Evolutionary conservation across 2,888 invertebrate genomes (phyloP), one percentile per base, ranked within the genome.

Genomic region (Drosophila leonis): DNA sequence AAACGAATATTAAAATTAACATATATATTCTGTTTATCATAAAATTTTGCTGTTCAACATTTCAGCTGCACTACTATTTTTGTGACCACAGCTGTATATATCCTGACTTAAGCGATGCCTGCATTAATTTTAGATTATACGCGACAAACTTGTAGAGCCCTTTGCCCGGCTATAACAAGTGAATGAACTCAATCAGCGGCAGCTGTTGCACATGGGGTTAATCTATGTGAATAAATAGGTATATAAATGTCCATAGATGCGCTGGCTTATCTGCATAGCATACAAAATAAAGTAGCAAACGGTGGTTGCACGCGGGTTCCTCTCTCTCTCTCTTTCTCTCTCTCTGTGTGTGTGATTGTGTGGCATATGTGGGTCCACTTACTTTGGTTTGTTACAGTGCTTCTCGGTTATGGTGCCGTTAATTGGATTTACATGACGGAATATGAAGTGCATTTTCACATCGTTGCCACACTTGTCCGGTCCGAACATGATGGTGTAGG

Each of bases 401-500:
- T 99, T 99, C 93, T 99, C 99, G 92, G 97, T 96, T 79, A 97
- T 94, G 29, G 95, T 95, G 51, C 97, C 98, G 92, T 98, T 99
- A 88, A 96, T 94, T 12, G 99, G 99, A 94, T 99, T 99, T 93
- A 95, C 96, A 93, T 99, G 98, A 59, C 97, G 95, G 94, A 99
- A 98, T 93, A 99, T 99, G 92, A 96, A 96, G 92, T 96, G 96
- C 92, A 98, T 95, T 94, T 99, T 99, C 91, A 97, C 96, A 93
- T 98, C 98, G 91, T 97, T 97, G 75, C 99, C 99, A 93, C 99
- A 99, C 93, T 99, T 99, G 94, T 99, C 99, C 10, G 99, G 99
- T 0, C 99, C 99, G 94, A 99, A 99, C 99, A 99, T 99, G 90
- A 99, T 98, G 3, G 98, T 97, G 94, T 99, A 99, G 0, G 98